phyloP scores from a whole-genome alignment of 2,888 invertebrate genomes.

The Microctonus hyperodae region DNA sequence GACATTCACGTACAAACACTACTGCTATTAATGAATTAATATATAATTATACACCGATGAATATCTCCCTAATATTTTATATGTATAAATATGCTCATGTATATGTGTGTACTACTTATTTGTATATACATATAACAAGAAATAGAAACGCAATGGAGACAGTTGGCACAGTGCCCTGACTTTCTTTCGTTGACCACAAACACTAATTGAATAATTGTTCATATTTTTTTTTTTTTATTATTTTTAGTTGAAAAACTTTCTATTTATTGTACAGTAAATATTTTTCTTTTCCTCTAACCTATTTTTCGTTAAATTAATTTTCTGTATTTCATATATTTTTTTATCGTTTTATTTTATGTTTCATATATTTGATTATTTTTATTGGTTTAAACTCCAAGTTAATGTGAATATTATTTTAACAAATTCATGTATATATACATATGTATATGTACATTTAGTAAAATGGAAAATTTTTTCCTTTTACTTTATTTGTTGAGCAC shows the following conservation, averaged over 20 bases:
- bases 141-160: not conserved
- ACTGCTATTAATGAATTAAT: not conserved
- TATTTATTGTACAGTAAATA: not conserved
- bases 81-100: not conserved
- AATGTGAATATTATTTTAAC: constrained; percentile 7
- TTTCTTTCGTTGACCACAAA: constrained; percentile 7
- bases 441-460: not conserved
- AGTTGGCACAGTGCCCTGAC: constrained; percentile 11
- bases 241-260: not conserved
- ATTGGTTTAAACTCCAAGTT: constrained; percentile 4
- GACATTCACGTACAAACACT: not conserved
- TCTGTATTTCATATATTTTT: not conserved
- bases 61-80: not conserved
- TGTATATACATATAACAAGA: not conserved
- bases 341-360: not conserved
- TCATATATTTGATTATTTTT: not conserved
- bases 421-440: not conserved
- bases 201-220: not conserved
- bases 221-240: not conserved
- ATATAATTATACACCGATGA: not conserved
- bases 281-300: not conserved
- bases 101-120: not conserved
- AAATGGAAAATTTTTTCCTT: not conserved
- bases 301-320: not conserved
- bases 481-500: constrained; percentile 33